These are phyloP conservation scores for Xiphorhynchus erythropygius DNA, from an alignment of 2,797 vertebrate genomes.

Conservation along the genomic window DNA sequence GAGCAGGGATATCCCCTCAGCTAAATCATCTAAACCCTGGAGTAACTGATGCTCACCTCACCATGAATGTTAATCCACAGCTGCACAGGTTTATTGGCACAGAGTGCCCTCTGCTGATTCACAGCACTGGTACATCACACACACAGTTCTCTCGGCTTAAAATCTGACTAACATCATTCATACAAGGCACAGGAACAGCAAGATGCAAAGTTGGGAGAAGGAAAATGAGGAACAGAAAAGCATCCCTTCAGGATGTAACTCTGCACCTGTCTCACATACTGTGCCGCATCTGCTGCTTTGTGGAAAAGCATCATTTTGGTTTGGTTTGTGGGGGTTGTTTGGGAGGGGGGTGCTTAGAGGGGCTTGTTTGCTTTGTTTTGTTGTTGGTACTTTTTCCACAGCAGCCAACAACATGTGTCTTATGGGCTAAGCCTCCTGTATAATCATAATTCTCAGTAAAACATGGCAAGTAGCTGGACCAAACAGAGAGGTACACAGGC, in stretches of 20 bases:
- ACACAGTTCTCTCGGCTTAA: background rate
- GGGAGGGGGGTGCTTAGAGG: no score
- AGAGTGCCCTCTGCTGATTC: constrained; percentile 56
- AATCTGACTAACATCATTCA: background rate
- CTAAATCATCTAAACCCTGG: background rate
- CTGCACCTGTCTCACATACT: background rate
- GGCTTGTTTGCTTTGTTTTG: background rate
- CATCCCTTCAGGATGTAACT: background rate
- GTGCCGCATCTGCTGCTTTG: background rate
- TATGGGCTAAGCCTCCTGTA: background rate
- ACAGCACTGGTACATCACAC: background rate
- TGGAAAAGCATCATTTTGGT: background rate
- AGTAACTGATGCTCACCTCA: background rate
- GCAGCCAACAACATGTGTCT: background rate
- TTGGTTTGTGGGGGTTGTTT: background rate
- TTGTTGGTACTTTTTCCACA: background rate
- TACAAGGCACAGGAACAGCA: rapidly evolving
- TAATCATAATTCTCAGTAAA: background rate
- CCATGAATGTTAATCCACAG: background rate
- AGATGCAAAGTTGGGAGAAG: background rate
- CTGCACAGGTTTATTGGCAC: background rate
- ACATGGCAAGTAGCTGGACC: background rate
- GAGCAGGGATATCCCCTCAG: background rate
- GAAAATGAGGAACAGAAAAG: background rate
- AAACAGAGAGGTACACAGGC: background rate